Conservation (phyloP, 2,888 invertebrate species). For the Drosophila cyrtoloma region DNA sequence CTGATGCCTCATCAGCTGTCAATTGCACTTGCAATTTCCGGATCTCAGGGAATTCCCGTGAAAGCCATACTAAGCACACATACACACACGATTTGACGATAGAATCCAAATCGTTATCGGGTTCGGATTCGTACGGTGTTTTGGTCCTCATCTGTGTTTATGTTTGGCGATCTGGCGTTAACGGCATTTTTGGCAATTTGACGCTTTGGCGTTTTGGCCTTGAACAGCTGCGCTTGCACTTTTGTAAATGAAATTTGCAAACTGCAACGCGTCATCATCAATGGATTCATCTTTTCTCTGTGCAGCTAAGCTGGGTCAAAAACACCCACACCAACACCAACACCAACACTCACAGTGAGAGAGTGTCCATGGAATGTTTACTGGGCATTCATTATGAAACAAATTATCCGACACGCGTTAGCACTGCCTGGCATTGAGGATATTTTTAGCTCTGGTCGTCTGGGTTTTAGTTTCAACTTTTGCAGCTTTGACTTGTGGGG, state of each 20-base stretch:
- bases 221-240: slow-evolving; percentile 55
- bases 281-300: slow-evolving; percentile 17
- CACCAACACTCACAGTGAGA: neutral
- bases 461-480: neutral
- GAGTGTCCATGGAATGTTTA: slow-evolving; percentile 25
- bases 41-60: neutral
- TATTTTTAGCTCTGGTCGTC: neutral
- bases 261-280: slow-evolving; percentile 60
- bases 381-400: slow-evolving; percentile 1
- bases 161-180: slow-evolving; percentile 17
- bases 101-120: neutral
- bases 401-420: slow-evolving; percentile 2
- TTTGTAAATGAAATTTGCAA: slow-evolving; percentile 73
- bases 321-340: neutral
- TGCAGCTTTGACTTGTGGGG: neutral
- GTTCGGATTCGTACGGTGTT: neutral
- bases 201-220: slow-evolving; percentile 32
- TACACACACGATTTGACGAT: neutral
- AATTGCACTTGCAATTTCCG: slow-evolving; percentile 1
- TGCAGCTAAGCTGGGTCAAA: neutral
- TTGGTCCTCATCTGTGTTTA: neutral
- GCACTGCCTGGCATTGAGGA: neutral
- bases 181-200: neutral
- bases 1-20: slow-evolving; percentile 41
- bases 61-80: neutral